Evolutionary conservation across 2,888 invertebrate species (phyloP).

Genomic region (Chrysolina haemoptera): DNA sequence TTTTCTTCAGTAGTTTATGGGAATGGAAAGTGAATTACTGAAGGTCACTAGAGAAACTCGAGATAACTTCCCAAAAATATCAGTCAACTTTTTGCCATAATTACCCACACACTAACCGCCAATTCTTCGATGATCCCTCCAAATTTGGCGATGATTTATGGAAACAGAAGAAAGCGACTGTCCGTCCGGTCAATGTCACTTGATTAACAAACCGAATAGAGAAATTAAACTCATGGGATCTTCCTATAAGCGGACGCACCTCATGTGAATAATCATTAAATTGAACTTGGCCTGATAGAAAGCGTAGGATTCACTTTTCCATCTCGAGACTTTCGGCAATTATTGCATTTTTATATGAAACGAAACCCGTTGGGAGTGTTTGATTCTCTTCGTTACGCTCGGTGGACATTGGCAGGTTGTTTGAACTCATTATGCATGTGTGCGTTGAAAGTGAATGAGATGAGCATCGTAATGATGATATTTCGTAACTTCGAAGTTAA

Average conservation of each 20-base stretch:
- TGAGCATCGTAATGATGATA: not conserved
- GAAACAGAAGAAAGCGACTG: slow-evolving; percentile 4
- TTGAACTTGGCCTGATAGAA: slow-evolving; percentile 56
- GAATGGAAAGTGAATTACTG: not conserved
- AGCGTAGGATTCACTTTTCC: slow-evolving; percentile 54
- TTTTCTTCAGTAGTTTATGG: too few relatives aligned
- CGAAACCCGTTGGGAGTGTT: slow-evolving; percentile 19
- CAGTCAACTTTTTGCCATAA: too few relatives aligned
- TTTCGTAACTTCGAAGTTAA: not conserved
- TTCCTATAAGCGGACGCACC: slow-evolving; percentile 29
- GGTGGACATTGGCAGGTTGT: slow-evolving; percentile 15
- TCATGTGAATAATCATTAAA: slow-evolving; percentile 44
- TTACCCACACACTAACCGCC: too few relatives aligned
- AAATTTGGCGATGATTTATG: not conserved
- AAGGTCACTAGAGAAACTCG: not conserved
- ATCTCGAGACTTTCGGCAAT: slow-evolving; percentile 41
- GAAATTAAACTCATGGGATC: not conserved
- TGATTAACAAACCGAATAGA: not conserved
- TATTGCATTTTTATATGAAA: slow-evolving; percentile 28
- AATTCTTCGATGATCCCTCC: not conserved
- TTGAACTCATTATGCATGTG: slow-evolving; percentile 19
- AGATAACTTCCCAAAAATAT: not conserved
- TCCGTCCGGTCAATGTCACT: not conserved
- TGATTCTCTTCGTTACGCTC: slow-evolving; percentile 11
- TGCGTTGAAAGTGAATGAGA: slow-evolving; percentile 9